Percentiles rank a stretch among this genome's conserved stretches.
phyloP scores from a whole-genome alignment of 1,140 invertebrate species.

The Chlorops oryzae region DNA sequence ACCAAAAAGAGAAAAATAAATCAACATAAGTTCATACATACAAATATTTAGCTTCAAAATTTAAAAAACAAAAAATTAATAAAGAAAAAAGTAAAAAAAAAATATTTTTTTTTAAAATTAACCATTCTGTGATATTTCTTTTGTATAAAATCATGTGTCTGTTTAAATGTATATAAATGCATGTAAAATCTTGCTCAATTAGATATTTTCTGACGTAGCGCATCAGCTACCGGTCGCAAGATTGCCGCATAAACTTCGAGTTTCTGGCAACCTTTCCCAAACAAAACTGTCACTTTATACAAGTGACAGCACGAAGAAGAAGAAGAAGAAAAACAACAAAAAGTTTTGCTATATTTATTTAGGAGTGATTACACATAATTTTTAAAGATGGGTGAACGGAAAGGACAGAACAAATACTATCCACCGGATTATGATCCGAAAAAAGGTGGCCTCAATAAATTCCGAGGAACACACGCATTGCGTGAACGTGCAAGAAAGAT shows the following conservation, averaged over 20 bases:
- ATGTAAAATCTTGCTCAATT: no score
- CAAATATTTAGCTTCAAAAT: not conserved
- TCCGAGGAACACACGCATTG: slow-evolving; percentile 90
- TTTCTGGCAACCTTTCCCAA: no score
- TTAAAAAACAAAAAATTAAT: not conserved
- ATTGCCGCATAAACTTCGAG: no score
- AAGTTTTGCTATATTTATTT: not conserved
- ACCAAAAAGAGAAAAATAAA: not conserved
- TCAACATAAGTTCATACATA: not conserved
- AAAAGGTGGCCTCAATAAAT: slow-evolving; percentile 82
- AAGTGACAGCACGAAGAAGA: no score
- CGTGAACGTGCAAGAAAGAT: slow-evolving; percentile 92
- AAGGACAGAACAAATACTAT: slow-evolving; percentile 96
- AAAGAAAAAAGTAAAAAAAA: no score
- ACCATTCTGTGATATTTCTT: no score
- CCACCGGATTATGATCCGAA: slow-evolving; percentile 96
- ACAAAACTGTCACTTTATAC: no score
- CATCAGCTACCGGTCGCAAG: no score
- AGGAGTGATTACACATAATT: not conserved
- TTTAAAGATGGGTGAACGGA: slow-evolving; percentile 96
- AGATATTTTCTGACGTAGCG: no score
- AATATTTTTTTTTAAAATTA: no score
- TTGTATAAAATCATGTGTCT: no score
- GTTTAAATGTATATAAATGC: no score
- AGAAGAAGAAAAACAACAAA: not conserved